These are phyloP conservation scores for Nylanderia fulva DNA, from an alignment of 1,140 invertebrate genomes.

Conservation along the genomic window DNA sequence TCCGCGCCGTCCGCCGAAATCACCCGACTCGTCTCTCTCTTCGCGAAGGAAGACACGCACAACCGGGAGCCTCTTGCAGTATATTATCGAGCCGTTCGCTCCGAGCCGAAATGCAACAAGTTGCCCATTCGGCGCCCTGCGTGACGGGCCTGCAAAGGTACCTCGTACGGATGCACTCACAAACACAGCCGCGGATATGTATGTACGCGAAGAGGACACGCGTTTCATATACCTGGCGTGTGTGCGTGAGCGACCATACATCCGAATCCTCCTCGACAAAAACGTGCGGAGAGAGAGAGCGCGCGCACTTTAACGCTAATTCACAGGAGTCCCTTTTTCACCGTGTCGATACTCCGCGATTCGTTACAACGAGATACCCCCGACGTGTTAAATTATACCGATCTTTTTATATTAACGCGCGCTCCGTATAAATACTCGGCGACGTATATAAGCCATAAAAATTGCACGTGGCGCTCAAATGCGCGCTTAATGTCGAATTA, in stretches of 20 bases:
- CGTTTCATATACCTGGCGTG: slow-evolving; percentile 53
- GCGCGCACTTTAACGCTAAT: slow-evolving; percentile 56
- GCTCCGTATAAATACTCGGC: neutral
- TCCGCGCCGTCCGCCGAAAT: slow-evolving; percentile 21
- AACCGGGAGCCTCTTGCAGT: slow-evolving; percentile 67
- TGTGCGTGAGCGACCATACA: slow-evolving; percentile 18
- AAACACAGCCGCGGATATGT: slow-evolving; percentile 17
- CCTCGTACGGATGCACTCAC: slow-evolving; percentile 24
- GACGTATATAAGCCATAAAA: neutral
- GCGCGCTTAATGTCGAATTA: slow-evolving; percentile 12
- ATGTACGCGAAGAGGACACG: too few relatives aligned
- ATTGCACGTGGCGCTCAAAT: neutral
- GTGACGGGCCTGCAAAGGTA: slow-evolving; percentile 56
- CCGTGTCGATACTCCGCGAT: slow-evolving; percentile 40
- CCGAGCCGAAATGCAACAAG: slow-evolving; percentile 82
- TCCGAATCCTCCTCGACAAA: slow-evolving; percentile 16
- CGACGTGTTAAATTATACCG: slow-evolving; percentile 13
- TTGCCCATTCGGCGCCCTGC: slow-evolving; percentile 81
- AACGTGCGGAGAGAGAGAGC: slow-evolving; percentile 29
- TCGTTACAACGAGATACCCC: slow-evolving; percentile 41
- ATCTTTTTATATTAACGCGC: slow-evolving; percentile 3
- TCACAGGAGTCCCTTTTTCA: slow-evolving; percentile 48
- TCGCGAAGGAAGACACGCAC: slow-evolving; percentile 63
- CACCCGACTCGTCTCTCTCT: slow-evolving; percentile 39
- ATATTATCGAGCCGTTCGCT: slow-evolving; percentile 78